Conservation (phyloP, 2,888 invertebrate genomes). For the Tuta absoluta region DNA sequence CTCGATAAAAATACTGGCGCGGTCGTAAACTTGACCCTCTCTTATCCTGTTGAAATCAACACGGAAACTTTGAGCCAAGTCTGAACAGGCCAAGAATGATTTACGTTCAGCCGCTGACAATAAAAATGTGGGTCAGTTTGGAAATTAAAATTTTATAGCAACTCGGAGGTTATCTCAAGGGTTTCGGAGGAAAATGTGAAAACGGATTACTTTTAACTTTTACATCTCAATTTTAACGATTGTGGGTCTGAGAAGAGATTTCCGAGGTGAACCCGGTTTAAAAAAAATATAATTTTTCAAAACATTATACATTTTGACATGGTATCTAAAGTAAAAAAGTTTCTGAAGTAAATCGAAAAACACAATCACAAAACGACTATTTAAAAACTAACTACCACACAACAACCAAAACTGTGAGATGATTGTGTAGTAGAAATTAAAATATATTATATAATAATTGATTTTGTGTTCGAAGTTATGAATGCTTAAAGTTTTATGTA, state of each 20-base stretch:
- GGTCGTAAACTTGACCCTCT: slow-evolving; percentile 74
- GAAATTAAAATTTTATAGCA: slow-evolving; percentile 67
- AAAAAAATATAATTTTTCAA: neutral
- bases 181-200: slow-evolving; percentile 40
- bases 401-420: too few species aligned
- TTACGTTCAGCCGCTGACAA: slow-evolving; percentile 57
- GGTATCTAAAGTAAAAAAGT: too few species aligned
- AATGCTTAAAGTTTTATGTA: too few species aligned
- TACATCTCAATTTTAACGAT: slow-evolving; percentile 3
- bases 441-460: too few species aligned
- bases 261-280: neutral
- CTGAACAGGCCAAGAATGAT: slow-evolving; percentile 58
- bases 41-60: slow-evolving; percentile 68
- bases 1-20: slow-evolving; percentile 73
- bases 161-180: slow-evolving; percentile 46
- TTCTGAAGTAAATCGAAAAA: too few species aligned
- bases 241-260: neutral
- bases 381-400: too few species aligned
- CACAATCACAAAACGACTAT: too few species aligned
- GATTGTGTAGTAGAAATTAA: too few species aligned
- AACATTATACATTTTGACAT: too few species aligned
- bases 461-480: too few species aligned
- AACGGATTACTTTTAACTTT: slow-evolving; percentile 29
- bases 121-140: slow-evolving; percentile 66
- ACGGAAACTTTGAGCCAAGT: slow-evolving; percentile 51